Percentiles rank a stretch among this genome's conserved stretches.
Conservation (phyloP, 2,888 invertebrate species). For the Hypomecis atomaria region DNA sequence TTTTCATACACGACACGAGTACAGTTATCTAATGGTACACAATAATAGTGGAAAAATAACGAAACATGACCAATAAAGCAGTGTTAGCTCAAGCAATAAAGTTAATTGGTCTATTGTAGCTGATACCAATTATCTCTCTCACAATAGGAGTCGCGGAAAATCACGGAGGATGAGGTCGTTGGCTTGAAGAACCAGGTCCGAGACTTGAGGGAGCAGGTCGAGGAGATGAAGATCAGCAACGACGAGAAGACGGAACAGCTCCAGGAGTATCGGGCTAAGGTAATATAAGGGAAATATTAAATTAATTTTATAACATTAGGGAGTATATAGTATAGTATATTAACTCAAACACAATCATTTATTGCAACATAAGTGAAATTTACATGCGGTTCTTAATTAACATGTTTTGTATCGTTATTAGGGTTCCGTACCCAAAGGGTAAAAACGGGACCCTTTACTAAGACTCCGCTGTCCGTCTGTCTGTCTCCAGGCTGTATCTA, state of each 20-base stretch:
- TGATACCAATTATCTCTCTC: constrained; percentile 4
- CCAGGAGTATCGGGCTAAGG: constrained; percentile 74
- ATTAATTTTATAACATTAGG: too few relatives aligned
- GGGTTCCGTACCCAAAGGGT: too few relatives aligned
- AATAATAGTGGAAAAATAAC: background rate
- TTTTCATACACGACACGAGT: too few relatives aligned
- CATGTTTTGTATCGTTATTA: too few relatives aligned
- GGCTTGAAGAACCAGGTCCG: constrained; percentile 64
- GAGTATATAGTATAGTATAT: too few relatives aligned
- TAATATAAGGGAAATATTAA: too few relatives aligned
- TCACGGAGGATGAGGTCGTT: constrained; percentile 58
- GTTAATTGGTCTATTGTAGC: constrained; percentile 6
- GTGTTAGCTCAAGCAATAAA: background rate
- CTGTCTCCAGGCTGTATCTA: too few relatives aligned
- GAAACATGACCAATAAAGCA: constrained; percentile 1
- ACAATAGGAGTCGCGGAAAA: constrained; percentile 60
- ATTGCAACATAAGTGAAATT: too few relatives aligned
- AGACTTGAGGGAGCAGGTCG: constrained; percentile 66
- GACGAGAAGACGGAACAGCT: constrained; percentile 70
- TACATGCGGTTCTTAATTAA: too few relatives aligned
- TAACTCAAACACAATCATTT: too few relatives aligned
- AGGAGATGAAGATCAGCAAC: constrained; percentile 64
- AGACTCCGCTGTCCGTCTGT: too few relatives aligned
- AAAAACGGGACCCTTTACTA: too few relatives aligned
- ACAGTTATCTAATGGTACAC: background rate